Percentiles rank a stretch among this genome's conserved stretches.
phyloP scores from a whole-genome alignment of 2,888 invertebrate species.

The Cheilosia scutellata region DNA sequence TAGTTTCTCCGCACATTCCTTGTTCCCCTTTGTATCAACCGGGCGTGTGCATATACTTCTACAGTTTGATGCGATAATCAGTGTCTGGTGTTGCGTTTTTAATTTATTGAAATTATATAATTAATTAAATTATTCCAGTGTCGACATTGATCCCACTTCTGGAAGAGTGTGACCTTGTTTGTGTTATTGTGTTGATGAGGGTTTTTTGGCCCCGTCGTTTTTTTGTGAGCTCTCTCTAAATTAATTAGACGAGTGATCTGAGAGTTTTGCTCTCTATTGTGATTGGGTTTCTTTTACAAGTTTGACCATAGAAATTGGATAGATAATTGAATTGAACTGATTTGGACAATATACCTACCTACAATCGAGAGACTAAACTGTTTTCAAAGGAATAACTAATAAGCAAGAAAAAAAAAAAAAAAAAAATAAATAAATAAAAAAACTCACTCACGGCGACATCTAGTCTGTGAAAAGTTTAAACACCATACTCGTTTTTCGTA shows the following conservation, averaged over 20 bases:
- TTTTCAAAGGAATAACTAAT: constrained; percentile 1
- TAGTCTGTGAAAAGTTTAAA: constrained; percentile 10
- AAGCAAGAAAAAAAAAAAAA: too few species aligned
- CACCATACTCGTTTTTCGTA: constrained; percentile 38
- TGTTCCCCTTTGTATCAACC: constrained; percentile 35
- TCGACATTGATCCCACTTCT: constrained; percentile 70
- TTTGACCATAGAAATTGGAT: constrained; percentile 11
- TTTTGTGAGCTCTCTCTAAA: constrained; percentile 52
- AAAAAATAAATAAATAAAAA: too few species aligned
- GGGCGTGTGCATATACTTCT: constrained; percentile 20
- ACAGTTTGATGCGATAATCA: constrained; percentile 2
- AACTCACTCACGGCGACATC: neutral
- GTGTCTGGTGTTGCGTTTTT: constrained; percentile 66
- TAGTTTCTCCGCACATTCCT: constrained; percentile 38
- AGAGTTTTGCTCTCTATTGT: constrained; percentile 50
- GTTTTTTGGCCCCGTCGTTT: constrained; percentile 52
- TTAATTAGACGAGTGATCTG: constrained; percentile 64
- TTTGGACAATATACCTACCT: neutral
- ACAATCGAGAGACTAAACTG: neutral
- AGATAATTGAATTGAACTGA: neutral
- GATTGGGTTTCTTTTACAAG: constrained; percentile 19
- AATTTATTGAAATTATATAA: constrained; percentile 75
- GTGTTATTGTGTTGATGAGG: constrained; percentile 67
- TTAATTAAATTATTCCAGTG: constrained; percentile 72
- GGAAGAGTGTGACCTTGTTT: constrained; percentile 73